These are phyloP conservation scores for Colletes gigas DNA, from an alignment of 1,140 invertebrate genomes.

Conservation along the genomic window DNA sequence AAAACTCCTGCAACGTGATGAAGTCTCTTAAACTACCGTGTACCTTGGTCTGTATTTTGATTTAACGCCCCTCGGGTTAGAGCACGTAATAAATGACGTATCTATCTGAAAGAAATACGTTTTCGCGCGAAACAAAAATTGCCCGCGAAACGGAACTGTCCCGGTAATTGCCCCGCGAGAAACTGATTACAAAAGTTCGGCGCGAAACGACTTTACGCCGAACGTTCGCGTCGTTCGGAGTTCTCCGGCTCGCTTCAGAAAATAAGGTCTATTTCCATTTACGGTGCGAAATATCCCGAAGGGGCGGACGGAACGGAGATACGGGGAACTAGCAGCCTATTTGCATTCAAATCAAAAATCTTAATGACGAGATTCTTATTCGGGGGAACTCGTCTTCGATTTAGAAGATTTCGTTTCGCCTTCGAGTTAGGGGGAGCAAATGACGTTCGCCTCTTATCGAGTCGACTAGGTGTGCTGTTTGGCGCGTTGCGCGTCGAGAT, in stretches of 20 bases:
- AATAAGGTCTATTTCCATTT: conserved; percentile 36
- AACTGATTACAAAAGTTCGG: conserved; percentile 15
- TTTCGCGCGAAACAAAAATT: background rate
- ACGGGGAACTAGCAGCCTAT: conserved; percentile 48
- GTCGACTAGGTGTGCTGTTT: conserved; percentile 9
- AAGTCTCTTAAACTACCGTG: conserved; percentile 22
- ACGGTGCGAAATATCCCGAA: conserved; percentile 37
- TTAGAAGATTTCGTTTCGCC: conserved; percentile 53
- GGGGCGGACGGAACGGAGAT: background rate
- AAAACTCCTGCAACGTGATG: too few species aligned
- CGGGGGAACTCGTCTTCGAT: conserved; percentile 48
- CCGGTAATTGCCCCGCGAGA: background rate
- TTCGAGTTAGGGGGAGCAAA: conserved; percentile 30
- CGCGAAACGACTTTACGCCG: too few species aligned
- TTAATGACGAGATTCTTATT: conserved; percentile 57
- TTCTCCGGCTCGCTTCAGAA: background rate
- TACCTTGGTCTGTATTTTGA: too few species aligned
- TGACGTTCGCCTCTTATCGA: conserved; percentile 35
- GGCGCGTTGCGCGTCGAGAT: conserved; percentile 5
- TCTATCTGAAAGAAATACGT: background rate
- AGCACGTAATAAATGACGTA: too few species aligned
- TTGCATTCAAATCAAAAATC: conserved; percentile 66
- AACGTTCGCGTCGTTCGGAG: background rate
- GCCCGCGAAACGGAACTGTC: background rate
- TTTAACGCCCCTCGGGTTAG: too few species aligned